Base-by-base conservation (phyloP, 2,888 invertebrate species). In the Morpho deidamia region DNA sequence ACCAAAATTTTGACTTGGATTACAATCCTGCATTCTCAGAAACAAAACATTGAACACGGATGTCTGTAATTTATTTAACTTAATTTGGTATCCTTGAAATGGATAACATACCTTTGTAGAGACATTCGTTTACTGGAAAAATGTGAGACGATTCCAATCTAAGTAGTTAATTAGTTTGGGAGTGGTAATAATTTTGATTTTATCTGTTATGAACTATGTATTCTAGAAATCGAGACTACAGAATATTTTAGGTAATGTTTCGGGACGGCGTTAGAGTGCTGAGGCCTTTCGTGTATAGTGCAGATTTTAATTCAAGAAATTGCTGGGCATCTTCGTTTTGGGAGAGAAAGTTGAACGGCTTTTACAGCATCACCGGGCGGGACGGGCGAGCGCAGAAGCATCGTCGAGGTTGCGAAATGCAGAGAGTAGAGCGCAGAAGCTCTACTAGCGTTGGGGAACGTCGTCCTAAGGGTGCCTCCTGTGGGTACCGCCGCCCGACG, bases 41-140 rank as follows among this genome's bases (percentile, higher is more conserved):
- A 56, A 40, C 33, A 14, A 37, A 7, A 44, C 14, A 10, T 10
- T 10, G 37, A 38, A 56, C 11, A 39, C 51, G 49, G 51, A 53
- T 46, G 47, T 34, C 33, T 14, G 44, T 55, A 35, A 55, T 55
- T 55, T 44, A 58, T 58, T 46, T 46, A 58, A 47, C 53, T 35
- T 8, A 48, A 32, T 48, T 14, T 32, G 52, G 53, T 41, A 50
- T 55, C 56, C 60, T 54, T 58, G 54, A 54, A 51, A 51, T 39
- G 45, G 42, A 41, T 48, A 51, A 43, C 9, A 43, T 7, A 32
- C 8, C 14, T n/a, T 7, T n/a, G 11, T 14, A 37, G 23, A 37
- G 23, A 23, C 5, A 23, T 23, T 23, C 5, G 23, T 23, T 46
- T 38, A 46, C 46, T 38, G 32, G 39, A 39, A 39, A 39, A 39